These are phyloP conservation scores for Myrmecophaga tridactyla DNA, from an alignment of 2,113 vertebrate genomes.

Conservation along the genomic window DNA sequence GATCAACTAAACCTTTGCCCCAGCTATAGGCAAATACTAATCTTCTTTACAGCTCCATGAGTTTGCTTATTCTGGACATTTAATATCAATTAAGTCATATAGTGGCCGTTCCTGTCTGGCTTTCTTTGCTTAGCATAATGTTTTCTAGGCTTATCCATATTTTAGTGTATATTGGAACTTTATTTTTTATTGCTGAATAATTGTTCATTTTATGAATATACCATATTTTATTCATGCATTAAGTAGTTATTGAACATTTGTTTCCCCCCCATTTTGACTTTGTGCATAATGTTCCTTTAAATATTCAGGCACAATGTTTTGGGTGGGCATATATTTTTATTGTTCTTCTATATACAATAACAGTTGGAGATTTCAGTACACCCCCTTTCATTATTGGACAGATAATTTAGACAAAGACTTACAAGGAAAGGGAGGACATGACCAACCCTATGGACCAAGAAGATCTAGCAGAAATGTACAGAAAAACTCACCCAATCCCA, in stretches of 20 bases:
- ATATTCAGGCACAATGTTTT: background rate
- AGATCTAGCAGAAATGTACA: no score
- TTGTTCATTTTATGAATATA: background rate
- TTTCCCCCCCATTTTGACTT: background rate
- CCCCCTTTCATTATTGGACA: no score
- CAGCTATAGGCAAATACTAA: background rate
- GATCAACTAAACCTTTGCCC: no score
- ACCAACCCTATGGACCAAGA: no score
- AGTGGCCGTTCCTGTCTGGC: background rate
- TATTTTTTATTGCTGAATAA: background rate
- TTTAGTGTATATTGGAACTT: background rate
- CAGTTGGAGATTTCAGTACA: no score
- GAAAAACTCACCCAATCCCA: no score
- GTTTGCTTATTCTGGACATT: background rate
- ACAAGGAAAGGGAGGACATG: no score
- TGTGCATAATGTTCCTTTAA: background rate
- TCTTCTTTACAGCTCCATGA: background rate
- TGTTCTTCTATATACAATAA: background rate
- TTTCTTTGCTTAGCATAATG: background rate
- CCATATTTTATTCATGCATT: background rate
- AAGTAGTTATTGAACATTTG: background rate
- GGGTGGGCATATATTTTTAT: background rate
- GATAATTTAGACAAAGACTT: no score
- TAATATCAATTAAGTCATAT: background rate
- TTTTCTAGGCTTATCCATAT: background rate